These are phyloP conservation scores for Philopedon plagiatum DNA, from an alignment of 2,888 invertebrate species.

Conservation along the genomic window DNA sequence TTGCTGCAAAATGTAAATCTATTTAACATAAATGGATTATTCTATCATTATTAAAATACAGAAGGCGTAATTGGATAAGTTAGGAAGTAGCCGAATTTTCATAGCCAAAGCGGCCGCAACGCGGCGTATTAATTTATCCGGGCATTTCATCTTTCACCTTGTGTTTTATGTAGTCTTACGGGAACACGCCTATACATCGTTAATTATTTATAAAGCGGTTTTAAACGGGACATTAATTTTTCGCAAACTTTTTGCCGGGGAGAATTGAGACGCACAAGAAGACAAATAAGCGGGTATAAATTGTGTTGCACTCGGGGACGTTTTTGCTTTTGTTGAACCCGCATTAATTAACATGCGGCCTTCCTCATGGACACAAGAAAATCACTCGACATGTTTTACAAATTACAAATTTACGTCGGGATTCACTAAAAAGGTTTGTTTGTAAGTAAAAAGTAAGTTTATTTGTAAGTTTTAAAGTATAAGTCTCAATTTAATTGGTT, in stretches of 20 bases:
- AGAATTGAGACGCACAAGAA: constrained; percentile 46
- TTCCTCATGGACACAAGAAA: background rate
- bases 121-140: constrained; percentile 37
- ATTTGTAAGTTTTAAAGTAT: too few species aligned
- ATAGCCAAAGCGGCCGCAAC: constrained; percentile 7
- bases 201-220: constrained; percentile 59
- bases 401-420: too few species aligned
- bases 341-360: constrained; percentile 24
- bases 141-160: constrained; percentile 48
- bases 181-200: constrained; percentile 52
- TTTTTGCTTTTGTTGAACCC: constrained; percentile 23
- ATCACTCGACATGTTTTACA: background rate
- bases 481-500: too few species aligned
- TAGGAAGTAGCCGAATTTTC: background rate
- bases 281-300: constrained; percentile 48
- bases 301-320: constrained; percentile 33
- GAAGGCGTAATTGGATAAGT: background rate
- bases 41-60: too few species aligned
- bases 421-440: too few species aligned
- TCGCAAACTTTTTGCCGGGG: constrained; percentile 30
- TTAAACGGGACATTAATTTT: constrained; percentile 54
- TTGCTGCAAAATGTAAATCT: too few species aligned
- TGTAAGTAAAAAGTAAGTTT: too few species aligned
- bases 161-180: constrained; percentile 45
- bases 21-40: too few species aligned